These are phyloP conservation scores for Motacilla alba DNA, from an alignment of 2,113 vertebrate species.

Conservation along the genomic window DNA sequence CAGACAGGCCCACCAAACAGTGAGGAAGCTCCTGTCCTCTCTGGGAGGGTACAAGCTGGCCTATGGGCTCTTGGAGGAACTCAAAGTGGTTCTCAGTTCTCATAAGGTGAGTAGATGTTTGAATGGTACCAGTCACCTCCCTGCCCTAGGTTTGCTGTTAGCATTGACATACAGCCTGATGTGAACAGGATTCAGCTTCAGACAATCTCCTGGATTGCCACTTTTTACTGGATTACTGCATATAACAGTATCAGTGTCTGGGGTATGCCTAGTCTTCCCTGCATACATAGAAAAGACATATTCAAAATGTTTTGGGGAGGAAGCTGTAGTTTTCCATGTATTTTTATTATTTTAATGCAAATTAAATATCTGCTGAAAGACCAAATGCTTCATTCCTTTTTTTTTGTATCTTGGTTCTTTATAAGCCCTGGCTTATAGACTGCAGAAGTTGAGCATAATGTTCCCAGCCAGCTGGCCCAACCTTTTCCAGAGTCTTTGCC, in stretches of 20 bases:
- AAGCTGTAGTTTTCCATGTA: not conserved
- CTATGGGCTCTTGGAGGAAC: conserved; percentile 86
- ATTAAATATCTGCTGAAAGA: not conserved
- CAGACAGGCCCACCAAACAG: conserved; percentile 84
- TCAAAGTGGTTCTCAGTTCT: conserved; percentile 82
- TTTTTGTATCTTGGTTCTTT: not conserved
- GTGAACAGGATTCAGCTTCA: not conserved
- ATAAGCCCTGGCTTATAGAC: not conserved
- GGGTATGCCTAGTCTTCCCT: not conserved
- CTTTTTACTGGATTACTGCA: not conserved
- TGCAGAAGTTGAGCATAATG: not conserved
- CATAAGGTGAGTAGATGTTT: conserved; percentile 80
- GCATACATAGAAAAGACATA: not conserved
- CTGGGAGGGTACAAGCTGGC: conserved; percentile 85
- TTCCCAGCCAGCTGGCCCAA: not conserved
- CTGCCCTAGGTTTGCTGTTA: not conserved
- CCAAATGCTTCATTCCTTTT: not conserved
- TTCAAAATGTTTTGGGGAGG: not conserved
- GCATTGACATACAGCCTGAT: not conserved
- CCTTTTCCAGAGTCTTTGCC: not conserved
- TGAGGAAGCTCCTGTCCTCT: conserved; percentile 87
- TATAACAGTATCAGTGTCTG: not conserved
- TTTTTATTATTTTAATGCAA: not conserved
- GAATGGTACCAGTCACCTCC: not conserved
- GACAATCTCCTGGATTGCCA: not conserved